phyloP scores from a whole-genome alignment of 2,113 vertebrate genomes.

The Condylura cristata region DNA sequence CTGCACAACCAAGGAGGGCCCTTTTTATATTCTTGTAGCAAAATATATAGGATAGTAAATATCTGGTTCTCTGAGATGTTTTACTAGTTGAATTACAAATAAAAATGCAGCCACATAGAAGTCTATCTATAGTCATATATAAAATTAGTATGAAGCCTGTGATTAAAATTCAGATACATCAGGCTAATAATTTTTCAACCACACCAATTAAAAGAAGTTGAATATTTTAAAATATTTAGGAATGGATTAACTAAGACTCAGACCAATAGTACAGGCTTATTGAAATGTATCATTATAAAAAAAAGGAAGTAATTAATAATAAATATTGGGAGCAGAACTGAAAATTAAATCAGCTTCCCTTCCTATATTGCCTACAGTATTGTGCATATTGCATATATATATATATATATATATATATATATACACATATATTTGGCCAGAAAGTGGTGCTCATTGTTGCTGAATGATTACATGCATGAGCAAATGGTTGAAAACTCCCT shows the following conservation, averaged over 20 bases:
- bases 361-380: too few relatives aligned
- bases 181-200: neutral
- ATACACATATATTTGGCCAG: too few relatives aligned
- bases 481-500: too few relatives aligned
- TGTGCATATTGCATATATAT: too few relatives aligned
- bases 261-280: neutral
- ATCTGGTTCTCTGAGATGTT: neutral
- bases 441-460: too few relatives aligned
- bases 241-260: neutral
- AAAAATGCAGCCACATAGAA: neutral
- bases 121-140: neutral
- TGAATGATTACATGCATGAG: too few relatives aligned
- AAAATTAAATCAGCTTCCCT: constrained; percentile 39
- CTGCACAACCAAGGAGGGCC: too few relatives aligned
- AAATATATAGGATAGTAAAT: neutral
- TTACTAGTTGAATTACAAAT: neutral
- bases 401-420: too few relatives aligned
- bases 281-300: constrained; percentile 35
- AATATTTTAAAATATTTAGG: constrained; percentile 43
- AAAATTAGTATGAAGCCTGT: constrained; percentile 11
- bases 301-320: neutral
- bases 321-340: neutral
- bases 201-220: constrained; percentile 12
- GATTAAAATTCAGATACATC: constrained; percentile 41
- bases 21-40: neutral